A percentile compares a stretch with the other conserved stretches of the same genome.
These are phyloP conservation scores for Pogonomyrmex californicus DNA, from an alignment of 1,140 invertebrate species.

Conservation along the genomic window DNA sequence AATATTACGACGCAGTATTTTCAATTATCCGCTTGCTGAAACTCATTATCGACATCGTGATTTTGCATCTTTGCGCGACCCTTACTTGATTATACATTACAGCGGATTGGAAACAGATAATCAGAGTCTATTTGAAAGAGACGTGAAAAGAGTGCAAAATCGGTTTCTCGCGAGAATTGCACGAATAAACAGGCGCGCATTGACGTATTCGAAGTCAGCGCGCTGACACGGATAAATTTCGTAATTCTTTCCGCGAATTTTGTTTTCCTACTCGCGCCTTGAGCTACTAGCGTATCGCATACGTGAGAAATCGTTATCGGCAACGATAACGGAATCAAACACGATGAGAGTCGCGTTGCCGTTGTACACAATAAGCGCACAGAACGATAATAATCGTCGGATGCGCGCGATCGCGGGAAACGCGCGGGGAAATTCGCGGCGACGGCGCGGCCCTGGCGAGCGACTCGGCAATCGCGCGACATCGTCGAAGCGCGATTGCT, in stretches of 20 bases:
- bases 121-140: background rate
- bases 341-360: background rate
- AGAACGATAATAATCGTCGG: background rate
- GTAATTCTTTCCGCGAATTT: background rate
- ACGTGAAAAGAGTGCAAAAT: background rate
- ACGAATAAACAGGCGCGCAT: background rate
- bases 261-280: too few species aligned
- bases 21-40: background rate
- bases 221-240: background rate
- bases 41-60: slow-evolving; percentile 7
- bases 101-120: background rate
- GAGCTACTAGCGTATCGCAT: too few species aligned
- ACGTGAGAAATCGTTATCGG: slow-evolving; percentile 25
- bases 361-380: background rate
- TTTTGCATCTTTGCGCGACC: background rate
- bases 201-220: background rate
- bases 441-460: slow-evolving; percentile 74
- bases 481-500: slow-evolving; percentile 79
- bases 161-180: background rate
- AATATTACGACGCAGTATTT: background rate
- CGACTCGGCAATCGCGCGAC: slow-evolving; percentile 74
- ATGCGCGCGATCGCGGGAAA: background rate
- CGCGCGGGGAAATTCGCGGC: slow-evolving; percentile 57
- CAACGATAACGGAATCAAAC: slow-evolving; percentile 7
- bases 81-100: background rate